Base-by-base conservation (phyloP, 2,113 vertebrate species). In the Pseudois nayaur region DNA sequence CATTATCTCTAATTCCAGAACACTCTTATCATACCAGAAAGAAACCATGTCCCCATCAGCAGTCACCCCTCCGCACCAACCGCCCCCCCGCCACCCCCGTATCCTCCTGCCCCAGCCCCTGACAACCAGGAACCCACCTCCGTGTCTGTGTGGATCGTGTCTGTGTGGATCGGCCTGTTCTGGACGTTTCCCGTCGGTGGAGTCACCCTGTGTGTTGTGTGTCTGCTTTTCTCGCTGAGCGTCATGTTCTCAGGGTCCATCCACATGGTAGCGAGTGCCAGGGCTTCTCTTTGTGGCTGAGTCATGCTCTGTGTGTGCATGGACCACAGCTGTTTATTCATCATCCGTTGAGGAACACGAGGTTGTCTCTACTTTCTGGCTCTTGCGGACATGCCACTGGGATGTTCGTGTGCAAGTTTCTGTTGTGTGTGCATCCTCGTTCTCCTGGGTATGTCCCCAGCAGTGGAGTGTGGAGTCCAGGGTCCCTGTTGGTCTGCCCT, bases 171-270 rank as follows among this genome's bases (percentile, higher is more conserved):
- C 0, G 0, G 33, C 33, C 78, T 6, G 48, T 57, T 16, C 19
- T 16, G 71, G 81, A 36, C 3, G 0, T 33, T 23, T 54, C 82
- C 2, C 2, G 0, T 21, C 1, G 0, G 6, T n/a, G 55, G 84
- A 33, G 0, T 55, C 76, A 8, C 76, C 0, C 23, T 0, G 0
- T 7, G 31, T 29, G 43, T 48, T 17, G 1, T 11, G 33, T 19
- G 78, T 15, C 40, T 2, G 40, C 4, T 3, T 10, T 50, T 55
- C 55, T 79, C 40, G 1, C 54, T 52, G 57, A 4, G 23, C 5
- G 0, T 33, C 27, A 0, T 5, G 62, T 8, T 4, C 4, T 29
- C 12, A 1, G 2, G 33, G 60, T 31, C 31, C 0, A 0, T 33
- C 29, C 60, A 1, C 0, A 1, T 1, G 8, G 94, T 3, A 1